Percentiles rank a stretch among this genome's conserved stretches.
Evolutionary conservation across 2,113 vertebrate genomes (phyloP).

Genomic region (Mustela nigripes): DNA sequence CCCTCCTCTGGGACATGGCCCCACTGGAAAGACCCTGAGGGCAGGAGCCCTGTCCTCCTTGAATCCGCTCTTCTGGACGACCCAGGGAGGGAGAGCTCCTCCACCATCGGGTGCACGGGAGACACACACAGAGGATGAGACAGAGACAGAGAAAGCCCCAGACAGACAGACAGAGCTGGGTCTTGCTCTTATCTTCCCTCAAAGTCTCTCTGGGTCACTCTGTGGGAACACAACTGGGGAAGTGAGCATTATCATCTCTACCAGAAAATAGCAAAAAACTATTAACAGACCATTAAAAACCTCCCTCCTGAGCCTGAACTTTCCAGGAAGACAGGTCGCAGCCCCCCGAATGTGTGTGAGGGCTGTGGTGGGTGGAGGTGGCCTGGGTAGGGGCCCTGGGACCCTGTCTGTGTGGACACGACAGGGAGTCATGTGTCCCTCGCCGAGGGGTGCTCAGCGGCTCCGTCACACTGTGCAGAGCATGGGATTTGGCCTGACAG

Average conservation of each 20-base stretch:
- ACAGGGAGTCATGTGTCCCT: not conserved
- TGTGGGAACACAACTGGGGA: not conserved
- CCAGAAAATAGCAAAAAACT: not conserved
- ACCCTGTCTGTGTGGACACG: not conserved
- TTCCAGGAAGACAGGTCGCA: not conserved
- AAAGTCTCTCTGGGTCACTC: not conserved
- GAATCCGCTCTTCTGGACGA: not conserved
- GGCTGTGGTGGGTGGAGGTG: not conserved
- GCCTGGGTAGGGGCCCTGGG: not conserved
- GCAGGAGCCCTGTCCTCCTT: not conserved
- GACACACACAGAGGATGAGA: not conserved
- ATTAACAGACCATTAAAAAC: not conserved
- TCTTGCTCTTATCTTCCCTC: not conserved
- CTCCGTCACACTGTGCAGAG: too few relatives aligned
- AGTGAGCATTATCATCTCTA: not conserved
- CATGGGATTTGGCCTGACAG: too few relatives aligned
- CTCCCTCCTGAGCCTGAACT: not conserved
- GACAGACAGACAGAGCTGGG: not conserved
- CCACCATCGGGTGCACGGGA: not conserved
- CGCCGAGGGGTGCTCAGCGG: accelerated
- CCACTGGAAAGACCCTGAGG: too few relatives aligned
- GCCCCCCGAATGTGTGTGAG: not conserved
- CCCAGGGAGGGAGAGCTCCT: not conserved
- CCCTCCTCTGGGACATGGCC: too few relatives aligned
- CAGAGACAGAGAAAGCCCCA: not conserved